phyloP scores from a whole-genome alignment of 2,888 invertebrate genomes.

The Ophion ellenae region DNA sequence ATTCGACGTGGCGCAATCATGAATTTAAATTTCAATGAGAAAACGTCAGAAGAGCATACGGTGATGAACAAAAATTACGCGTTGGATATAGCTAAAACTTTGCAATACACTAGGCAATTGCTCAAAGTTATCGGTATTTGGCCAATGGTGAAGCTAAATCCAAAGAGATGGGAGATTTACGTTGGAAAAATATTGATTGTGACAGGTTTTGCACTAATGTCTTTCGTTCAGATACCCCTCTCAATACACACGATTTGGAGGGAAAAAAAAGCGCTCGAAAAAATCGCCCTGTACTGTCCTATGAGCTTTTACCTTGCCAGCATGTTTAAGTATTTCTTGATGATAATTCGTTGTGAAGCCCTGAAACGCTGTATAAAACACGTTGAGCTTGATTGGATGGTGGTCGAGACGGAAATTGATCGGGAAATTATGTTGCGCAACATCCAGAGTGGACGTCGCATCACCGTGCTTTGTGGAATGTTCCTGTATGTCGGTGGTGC shows the following conservation, averaged over 20 bases:
- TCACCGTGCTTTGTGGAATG: slow-evolving; percentile 42
- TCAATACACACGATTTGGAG: slow-evolving; percentile 21
- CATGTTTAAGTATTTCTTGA: slow-evolving; percentile 31
- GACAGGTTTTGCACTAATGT: slow-evolving; percentile 3
- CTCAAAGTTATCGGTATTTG: slow-evolving; percentile 44
- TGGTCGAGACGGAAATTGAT: slow-evolving; percentile 51
- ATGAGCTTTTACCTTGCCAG: slow-evolving; percentile 37
- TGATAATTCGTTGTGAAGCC: slow-evolving; percentile 26
- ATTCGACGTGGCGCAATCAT: slow-evolving; percentile 6
- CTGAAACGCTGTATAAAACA: slow-evolving; percentile 45
- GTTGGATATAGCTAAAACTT: background rate
- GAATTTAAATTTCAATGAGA: background rate
- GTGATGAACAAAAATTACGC: slow-evolving; percentile 34
- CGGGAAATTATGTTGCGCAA: slow-evolving; percentile 60
- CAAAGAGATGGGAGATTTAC: slow-evolving; percentile 25
- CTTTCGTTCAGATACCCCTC: slow-evolving; percentile 40
- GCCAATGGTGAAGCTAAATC: slow-evolving; percentile 41
- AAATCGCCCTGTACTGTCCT: slow-evolving; percentile 34
- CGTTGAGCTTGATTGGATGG: slow-evolving; percentile 42
- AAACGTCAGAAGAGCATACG: background rate
- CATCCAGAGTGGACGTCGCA: slow-evolving; percentile 25
- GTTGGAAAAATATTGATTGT: slow-evolving; percentile 16
- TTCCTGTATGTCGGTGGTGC: slow-evolving; percentile 56
- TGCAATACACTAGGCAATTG: slow-evolving; percentile 17
- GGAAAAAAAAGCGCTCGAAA: slow-evolving; percentile 24